phyloP scores from a whole-genome alignment of 2,797 vertebrate species.

The Bradypodion ventrale region DNA sequence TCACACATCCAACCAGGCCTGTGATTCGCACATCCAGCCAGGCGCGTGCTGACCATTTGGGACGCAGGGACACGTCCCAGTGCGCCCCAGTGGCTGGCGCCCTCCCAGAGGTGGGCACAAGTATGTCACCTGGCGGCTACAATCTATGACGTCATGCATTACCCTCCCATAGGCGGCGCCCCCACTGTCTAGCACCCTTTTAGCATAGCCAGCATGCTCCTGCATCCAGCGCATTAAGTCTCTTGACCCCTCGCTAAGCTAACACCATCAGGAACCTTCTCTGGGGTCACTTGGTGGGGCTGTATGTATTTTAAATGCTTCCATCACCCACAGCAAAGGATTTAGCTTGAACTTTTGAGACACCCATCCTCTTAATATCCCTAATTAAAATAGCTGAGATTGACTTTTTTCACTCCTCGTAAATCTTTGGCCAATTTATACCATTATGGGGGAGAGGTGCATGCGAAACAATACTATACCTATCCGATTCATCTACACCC shows the following conservation, averaged over 20 bases:
- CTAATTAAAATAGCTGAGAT: not conserved
- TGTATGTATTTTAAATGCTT: not conserved
- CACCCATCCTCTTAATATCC: constrained; percentile 25
- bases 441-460: not conserved
- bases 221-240: no score
- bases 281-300: not conserved
- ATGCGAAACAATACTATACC: not conserved
- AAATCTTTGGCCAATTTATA: constrained; percentile 32
- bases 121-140: no score
- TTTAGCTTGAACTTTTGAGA: not conserved
- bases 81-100: no score
- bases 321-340: not conserved
- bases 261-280: not conserved
- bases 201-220: no score
- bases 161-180: no score
- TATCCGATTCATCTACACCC: not conserved
- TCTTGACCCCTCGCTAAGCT: not conserved
- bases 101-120: no score
- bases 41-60: no score
- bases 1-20: no score
- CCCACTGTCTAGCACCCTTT: no score
- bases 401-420: constrained; percentile 22
- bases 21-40: no score
- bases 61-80: no score
- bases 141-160: no score